These are phyloP conservation scores for Eremobia ochroleuca DNA, from an alignment of 2,888 invertebrate species.

Conservation along the genomic window DNA sequence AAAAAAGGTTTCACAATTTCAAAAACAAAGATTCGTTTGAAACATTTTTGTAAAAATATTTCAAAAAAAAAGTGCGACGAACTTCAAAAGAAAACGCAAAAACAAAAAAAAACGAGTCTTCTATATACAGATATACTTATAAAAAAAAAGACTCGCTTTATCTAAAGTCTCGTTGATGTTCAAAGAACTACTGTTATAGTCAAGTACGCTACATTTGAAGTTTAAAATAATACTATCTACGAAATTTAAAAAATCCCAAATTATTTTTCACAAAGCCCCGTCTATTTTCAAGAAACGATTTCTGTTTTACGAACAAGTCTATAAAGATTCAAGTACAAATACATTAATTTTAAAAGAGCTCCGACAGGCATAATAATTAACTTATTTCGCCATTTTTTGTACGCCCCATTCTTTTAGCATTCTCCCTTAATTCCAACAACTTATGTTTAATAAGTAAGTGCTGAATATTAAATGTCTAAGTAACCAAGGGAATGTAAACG, in stretches of 20 bases:
- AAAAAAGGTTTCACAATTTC: background rate
- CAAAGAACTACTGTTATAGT: background rate
- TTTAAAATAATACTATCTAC: background rate
- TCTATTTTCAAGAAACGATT: background rate
- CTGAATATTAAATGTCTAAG: slow-evolving; percentile 34
- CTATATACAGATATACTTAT: too few species aligned
- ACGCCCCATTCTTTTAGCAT: slow-evolving; percentile 33
- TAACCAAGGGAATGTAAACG: slow-evolving; percentile 13
- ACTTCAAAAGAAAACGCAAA: slow-evolving; percentile 10
- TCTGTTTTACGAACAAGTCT: slow-evolving; percentile 22
- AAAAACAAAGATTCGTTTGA: background rate
- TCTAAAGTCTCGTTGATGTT: background rate
- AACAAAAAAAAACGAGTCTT: background rate
- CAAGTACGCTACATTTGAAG: background rate
- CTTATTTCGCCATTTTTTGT: slow-evolving; percentile 51
- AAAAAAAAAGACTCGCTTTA: background rate
- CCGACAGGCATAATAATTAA: slow-evolving; percentile 44
- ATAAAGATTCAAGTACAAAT: slow-evolving; percentile 46
- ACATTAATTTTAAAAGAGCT: slow-evolving; percentile 45
- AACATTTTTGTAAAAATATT: background rate
- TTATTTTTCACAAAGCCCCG: background rate
- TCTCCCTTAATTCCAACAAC: slow-evolving; percentile 38
- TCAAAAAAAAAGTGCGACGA: background rate
- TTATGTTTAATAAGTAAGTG: slow-evolving; percentile 43
- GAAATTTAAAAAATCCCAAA: background rate